phyloP scores from a whole-genome alignment of 2,113 vertebrate genomes.

The Brachyhypopomus occidentalis region DNA sequence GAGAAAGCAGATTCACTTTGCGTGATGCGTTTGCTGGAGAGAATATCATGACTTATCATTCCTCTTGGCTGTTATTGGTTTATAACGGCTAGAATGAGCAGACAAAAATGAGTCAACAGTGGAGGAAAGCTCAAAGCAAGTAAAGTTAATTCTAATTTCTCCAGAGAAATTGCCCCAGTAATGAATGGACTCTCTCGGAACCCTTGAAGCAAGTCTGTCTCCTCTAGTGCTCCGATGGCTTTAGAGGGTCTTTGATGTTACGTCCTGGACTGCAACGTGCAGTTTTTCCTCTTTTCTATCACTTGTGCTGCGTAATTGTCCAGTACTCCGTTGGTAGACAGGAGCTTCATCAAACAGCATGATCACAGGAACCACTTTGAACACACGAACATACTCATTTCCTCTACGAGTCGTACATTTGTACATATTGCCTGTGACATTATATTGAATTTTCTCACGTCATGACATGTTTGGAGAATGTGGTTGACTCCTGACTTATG shows the following conservation, averaged over 20 bases:
- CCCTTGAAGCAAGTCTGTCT: slow-evolving; percentile 20
- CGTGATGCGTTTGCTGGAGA: slow-evolving; percentile 53
- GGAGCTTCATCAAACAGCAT: slow-evolving; percentile 8
- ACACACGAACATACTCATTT: slow-evolving; percentile 23
- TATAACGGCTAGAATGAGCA: slow-evolving; percentile 32
- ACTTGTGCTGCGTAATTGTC: slow-evolving; percentile 17
- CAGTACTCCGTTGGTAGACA: slow-evolving; percentile 13
- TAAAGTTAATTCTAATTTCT: slow-evolving; percentile 18
- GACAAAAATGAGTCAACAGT: slow-evolving; percentile 17
- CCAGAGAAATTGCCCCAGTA: slow-evolving; percentile 16
- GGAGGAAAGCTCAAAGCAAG: slow-evolving; percentile 23
- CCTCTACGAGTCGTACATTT: neutral
- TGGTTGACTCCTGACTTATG: neutral
- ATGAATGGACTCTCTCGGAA: slow-evolving; percentile 6
- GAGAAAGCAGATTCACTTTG: slow-evolving; percentile 24
- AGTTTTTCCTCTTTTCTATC: slow-evolving; percentile 21
- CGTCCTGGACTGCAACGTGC: neutral
- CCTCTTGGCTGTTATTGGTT: slow-evolving; percentile 16
- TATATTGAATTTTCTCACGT: neutral
- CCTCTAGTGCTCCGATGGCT: slow-evolving; percentile 8
- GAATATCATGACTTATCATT: slow-evolving; percentile 3
- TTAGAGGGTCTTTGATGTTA: slow-evolving; percentile 15
- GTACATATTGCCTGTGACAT: slow-evolving; percentile 6
- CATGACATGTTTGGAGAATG: neutral
- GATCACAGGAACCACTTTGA: slow-evolving; percentile 1